Conservation (phyloP, 2,888 invertebrate genomes). For the Troglohyphantes excavatus region DNA sequence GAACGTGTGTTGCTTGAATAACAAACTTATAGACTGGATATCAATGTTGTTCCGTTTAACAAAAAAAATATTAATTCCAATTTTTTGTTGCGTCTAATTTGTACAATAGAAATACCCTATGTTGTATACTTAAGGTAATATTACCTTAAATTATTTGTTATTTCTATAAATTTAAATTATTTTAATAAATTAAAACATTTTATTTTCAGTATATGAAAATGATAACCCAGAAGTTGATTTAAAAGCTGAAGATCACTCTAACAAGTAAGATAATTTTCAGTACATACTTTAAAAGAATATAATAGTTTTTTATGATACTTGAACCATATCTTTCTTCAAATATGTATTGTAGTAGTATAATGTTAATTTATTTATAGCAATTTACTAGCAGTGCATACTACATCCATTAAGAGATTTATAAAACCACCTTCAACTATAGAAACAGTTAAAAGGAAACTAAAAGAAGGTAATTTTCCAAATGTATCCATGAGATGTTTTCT, state of each 20-base stretch:
- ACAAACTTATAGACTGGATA: no score
- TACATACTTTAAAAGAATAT: background rate
- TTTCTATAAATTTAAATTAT: background rate
- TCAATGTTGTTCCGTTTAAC: no score
- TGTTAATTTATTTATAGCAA: background rate
- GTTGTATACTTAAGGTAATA: no score
- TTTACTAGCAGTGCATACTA: constrained; percentile 1
- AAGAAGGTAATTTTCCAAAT: constrained; percentile 55
- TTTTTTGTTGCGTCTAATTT: no score
- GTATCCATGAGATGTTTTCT: no score
- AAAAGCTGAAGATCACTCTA: constrained; percentile 45
- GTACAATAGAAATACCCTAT: no score
- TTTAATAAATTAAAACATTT: background rate
- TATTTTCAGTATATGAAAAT: constrained; percentile 41
- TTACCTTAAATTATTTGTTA: background rate
- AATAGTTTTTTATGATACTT: background rate
- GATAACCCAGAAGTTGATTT: constrained; percentile 42
- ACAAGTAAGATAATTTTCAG: constrained; percentile 35
- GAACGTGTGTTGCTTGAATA: no score
- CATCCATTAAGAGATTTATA: constrained; percentile 27
- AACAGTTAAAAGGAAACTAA: constrained; percentile 22
- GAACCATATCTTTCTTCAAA: background rate
- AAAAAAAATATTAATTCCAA: no score
- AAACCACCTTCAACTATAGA: constrained; percentile 16
- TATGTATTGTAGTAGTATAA: background rate